Evolutionary conservation across 2,113 vertebrate genomes (phyloP).

Genomic region (Verasper variegatus): DNA sequence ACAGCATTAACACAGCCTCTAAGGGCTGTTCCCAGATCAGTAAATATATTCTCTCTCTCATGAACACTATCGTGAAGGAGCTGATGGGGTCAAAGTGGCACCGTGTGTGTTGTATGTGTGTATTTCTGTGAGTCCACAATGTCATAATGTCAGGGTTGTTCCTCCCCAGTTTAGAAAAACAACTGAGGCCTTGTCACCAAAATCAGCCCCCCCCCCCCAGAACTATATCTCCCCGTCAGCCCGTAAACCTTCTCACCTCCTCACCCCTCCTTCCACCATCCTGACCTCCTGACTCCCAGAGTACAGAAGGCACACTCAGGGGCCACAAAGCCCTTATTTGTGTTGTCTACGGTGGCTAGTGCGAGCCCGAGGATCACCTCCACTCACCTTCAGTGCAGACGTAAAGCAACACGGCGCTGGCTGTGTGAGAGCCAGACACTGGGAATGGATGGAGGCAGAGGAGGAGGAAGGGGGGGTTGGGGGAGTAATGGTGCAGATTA

Average conservation of each 20-base stretch:
- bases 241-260: constrained; percentile 64
- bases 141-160: constrained; percentile 76
- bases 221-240: constrained; percentile 52
- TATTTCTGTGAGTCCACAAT: constrained; percentile 58
- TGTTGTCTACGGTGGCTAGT: constrained; percentile 53
- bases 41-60: constrained; percentile 31
- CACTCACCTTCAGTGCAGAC: constrained; percentile 29
- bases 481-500: background rate
- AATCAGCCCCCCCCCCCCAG: constrained; percentile 15
- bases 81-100: constrained; percentile 53
- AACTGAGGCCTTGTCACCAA: constrained; percentile 75
- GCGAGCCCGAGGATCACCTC: constrained; percentile 45
- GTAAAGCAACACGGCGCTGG: background rate
- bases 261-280: constrained; percentile 71
- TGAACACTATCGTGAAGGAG: constrained; percentile 28
- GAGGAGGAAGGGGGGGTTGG: background rate
- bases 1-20: background rate
- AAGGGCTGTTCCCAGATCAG: constrained; percentile 33
- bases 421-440: constrained; percentile 8
- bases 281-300: constrained; percentile 79
- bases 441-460: background rate
- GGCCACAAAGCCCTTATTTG: constrained; percentile 80
- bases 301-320: constrained; percentile 67
- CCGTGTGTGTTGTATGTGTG: constrained; percentile 27
- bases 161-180: constrained; percentile 65